Percentiles rank a stretch among this genome's conserved stretches.
Conservation (phyloP, 2,888 invertebrate genomes). For the Drosophila longiperda region DNA sequence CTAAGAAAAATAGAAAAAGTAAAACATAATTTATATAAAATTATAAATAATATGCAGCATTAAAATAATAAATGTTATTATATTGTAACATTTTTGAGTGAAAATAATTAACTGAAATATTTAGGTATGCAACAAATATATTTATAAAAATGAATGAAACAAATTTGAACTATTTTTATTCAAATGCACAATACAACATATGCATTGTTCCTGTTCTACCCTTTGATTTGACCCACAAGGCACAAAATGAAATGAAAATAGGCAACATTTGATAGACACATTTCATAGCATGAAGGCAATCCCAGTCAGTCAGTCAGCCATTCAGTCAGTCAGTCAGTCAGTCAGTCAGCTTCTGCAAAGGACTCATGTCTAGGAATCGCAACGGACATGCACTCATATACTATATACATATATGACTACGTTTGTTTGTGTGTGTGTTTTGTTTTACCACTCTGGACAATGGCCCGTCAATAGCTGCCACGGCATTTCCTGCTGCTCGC, state of each 20-base stretch:
- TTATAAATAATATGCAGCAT: neutral
- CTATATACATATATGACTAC: constrained; percentile 16
- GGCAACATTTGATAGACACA: constrained; percentile 74
- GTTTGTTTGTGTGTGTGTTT: constrained; percentile 3
- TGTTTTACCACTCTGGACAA: constrained; percentile 63
- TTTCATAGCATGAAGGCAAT: constrained; percentile 70
- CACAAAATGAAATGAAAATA: constrained; percentile 46
- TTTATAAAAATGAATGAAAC: neutral
- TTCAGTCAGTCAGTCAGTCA: constrained; percentile 27
- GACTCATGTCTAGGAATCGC: constrained; percentile 30
- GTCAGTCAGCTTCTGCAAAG: constrained; percentile 33
- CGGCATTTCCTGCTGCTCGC: constrained; percentile 58
- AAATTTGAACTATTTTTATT: neutral
- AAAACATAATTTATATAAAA: neutral
- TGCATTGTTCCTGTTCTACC: constrained; percentile 17
- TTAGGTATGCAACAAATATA: neutral
- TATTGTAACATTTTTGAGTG: neutral
- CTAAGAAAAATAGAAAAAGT: neutral
- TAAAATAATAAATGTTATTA: neutral
- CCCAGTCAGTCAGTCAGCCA: constrained; percentile 24
- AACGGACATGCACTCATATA: constrained; percentile 55
- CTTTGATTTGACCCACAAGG: constrained; percentile 17
- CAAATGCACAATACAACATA: neutral
- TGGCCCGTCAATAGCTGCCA: constrained; percentile 74
- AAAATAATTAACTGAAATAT: neutral